Percentiles rank a stretch among this genome's conserved stretches.
Conservation (phyloP, 2,797 vertebrate species). For the Danio jaintianensis region DNA sequence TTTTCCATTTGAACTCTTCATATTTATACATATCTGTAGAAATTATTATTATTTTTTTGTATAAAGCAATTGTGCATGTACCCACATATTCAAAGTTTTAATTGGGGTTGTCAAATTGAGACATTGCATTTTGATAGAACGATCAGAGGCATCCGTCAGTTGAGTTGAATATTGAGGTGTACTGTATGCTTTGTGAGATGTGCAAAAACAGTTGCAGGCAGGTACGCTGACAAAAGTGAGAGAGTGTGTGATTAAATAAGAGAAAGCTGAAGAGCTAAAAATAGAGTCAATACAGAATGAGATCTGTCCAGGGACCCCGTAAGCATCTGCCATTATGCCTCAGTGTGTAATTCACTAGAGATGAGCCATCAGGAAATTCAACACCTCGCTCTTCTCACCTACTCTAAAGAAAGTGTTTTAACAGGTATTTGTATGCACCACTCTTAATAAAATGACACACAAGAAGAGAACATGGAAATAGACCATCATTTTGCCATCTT, state of each 20-base stretch:
- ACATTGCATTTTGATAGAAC: no score
- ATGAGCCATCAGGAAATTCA: slow-evolving; percentile 20
- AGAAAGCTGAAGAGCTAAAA: not conserved
- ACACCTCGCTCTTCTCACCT: slow-evolving; percentile 22
- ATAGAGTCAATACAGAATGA: not conserved
- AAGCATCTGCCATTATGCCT: slow-evolving; percentile 5
- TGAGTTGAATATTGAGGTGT: no score
- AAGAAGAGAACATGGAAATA: slow-evolving; percentile 21
- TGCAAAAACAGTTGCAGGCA: slow-evolving; percentile 14
- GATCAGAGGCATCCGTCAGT: no score
- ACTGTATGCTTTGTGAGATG: not conserved
- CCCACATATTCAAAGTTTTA: no score
- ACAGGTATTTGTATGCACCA: slow-evolving; percentile 40
- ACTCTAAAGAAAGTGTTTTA: slow-evolving; percentile 35
- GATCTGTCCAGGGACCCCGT: slow-evolving; percentile 5
- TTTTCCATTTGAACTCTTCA: no score
- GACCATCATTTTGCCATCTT: slow-evolving; percentile 24
- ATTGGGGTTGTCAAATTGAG: no score
- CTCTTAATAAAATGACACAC: slow-evolving; percentile 31
- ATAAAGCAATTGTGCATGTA: no score
- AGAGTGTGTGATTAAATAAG: slow-evolving; percentile 1
- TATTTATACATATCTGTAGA: no score
- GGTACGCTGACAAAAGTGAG: not conserved
- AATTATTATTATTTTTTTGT: no score
- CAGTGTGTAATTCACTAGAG: slow-evolving; percentile 31